Conservation (phyloP, 2,113 vertebrate species). For the Taxidea taxus region DNA sequence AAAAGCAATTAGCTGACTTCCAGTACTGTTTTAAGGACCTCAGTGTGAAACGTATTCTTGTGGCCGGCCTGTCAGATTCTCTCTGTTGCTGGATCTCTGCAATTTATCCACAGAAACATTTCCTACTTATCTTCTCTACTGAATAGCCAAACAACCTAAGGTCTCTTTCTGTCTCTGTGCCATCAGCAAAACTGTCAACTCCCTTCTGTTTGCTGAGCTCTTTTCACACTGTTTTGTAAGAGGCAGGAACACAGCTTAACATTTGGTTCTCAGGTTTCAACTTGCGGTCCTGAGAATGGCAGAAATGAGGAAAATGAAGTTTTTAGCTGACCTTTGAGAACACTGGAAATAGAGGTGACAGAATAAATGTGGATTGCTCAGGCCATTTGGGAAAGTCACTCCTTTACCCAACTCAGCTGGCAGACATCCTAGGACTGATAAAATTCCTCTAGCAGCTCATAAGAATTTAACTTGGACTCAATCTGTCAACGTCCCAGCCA, state of each 20-base stretch:
- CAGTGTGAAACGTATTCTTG: not conserved
- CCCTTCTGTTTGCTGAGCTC: constrained; percentile 31
- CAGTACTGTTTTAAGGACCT: not conserved
- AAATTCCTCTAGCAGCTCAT: constrained; percentile 60
- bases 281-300: constrained; percentile 5
- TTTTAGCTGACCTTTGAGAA: constrained; percentile 41
- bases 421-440: constrained; percentile 51
- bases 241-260: not conserved
- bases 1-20: not conserved
- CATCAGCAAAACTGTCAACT: constrained; percentile 16
- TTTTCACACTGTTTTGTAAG: constrained; percentile 6
- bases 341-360: constrained; percentile 34
- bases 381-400: constrained; percentile 42
- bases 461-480: constrained; percentile 63
- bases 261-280: constrained; percentile 39
- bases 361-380: constrained; percentile 38
- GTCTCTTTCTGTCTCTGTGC: constrained; percentile 17
- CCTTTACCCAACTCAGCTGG: constrained; percentile 30
- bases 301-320: constrained; percentile 38
- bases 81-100: not conserved
- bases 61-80: not conserved
- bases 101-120: not conserved
- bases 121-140: not conserved
- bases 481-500: constrained; percentile 63
- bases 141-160: not conserved